Conservation (phyloP, 2,113 vertebrate species). For the Lampris megalopsis region DNA sequence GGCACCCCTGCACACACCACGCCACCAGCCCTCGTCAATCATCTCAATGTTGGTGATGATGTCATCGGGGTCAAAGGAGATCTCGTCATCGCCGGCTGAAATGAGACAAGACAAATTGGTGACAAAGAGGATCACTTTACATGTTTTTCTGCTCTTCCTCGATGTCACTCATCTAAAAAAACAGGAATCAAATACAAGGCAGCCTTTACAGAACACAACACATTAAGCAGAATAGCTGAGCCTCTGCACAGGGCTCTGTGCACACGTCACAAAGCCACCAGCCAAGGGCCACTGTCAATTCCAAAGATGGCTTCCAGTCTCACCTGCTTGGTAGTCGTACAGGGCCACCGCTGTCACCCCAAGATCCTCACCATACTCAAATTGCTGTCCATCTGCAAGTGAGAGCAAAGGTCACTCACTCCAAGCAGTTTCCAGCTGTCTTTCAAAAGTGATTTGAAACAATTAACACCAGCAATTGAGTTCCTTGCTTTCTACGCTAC, state of each 20-base stretch:
- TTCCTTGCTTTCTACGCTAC: too few relatives aligned
- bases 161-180: too few relatives aligned
- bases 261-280: too few relatives aligned
- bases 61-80: conserved; percentile 98
- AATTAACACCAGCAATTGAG: too few relatives aligned
- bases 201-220: too few relatives aligned
- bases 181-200: too few relatives aligned
- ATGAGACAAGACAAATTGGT: not conserved
- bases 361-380: conserved; percentile 88
- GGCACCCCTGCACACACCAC: conserved; percentile 90
- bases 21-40: conserved; percentile 99
- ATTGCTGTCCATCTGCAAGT: conserved; percentile 81
- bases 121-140: not conserved
- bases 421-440: not conserved
- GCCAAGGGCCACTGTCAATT: not conserved
- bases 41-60: conserved; percentile 99
- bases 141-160: too few relatives aligned
- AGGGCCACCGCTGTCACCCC: conserved; percentile 95
- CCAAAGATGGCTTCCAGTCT: conserved; percentile 54
- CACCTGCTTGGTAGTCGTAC: conserved; percentile 98
- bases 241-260: too few relatives aligned
- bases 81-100: conserved; percentile 94
- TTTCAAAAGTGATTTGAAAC: too few relatives aligned
- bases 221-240: too few relatives aligned
- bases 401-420: not conserved